Evolutionary conservation across 2,888 invertebrate genomes (phyloP).

Genomic region (Drosophila parthenogenetica): DNA sequence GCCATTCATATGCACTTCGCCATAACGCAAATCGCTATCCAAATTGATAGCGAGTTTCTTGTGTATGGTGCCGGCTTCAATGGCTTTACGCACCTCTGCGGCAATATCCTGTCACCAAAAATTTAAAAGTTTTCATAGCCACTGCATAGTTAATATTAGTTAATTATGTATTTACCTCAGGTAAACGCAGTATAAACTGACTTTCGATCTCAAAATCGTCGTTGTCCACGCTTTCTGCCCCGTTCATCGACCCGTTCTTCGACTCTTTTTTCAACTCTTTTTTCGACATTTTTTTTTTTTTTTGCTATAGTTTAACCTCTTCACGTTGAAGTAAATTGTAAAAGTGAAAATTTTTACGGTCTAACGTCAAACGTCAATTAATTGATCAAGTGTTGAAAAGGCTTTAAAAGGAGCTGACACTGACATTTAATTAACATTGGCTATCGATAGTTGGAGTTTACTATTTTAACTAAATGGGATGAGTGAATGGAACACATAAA

Average conservation of each 20-base stretch:
- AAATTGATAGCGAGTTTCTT: not conserved
- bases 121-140: not conserved
- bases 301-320: not conserved
- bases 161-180: not conserved
- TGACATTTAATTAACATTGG: not conserved
- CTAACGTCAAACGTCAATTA: not conserved
- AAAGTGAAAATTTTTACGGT: not conserved
- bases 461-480: too few relatives aligned
- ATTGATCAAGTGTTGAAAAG: not conserved
- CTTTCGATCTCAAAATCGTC: not conserved
- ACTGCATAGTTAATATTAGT: not conserved
- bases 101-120: not conserved
- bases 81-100: not conserved
- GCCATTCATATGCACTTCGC: not conserved
- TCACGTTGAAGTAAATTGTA: not conserved
- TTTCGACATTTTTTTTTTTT: too few relatives aligned
- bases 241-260: not conserved
- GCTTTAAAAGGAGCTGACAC: too few relatives aligned
- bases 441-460: not conserved
- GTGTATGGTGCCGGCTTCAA: not conserved
- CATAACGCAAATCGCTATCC: not conserved
- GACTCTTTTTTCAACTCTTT: too few relatives aligned
- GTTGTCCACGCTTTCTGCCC: not conserved
- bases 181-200: conserved; percentile 1
- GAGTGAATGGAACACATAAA: too few relatives aligned